Percentiles rank a stretch among this genome's conserved stretches.
Conservation (phyloP, 2,797 vertebrate species). For the Heliangelus exortis region DNA sequence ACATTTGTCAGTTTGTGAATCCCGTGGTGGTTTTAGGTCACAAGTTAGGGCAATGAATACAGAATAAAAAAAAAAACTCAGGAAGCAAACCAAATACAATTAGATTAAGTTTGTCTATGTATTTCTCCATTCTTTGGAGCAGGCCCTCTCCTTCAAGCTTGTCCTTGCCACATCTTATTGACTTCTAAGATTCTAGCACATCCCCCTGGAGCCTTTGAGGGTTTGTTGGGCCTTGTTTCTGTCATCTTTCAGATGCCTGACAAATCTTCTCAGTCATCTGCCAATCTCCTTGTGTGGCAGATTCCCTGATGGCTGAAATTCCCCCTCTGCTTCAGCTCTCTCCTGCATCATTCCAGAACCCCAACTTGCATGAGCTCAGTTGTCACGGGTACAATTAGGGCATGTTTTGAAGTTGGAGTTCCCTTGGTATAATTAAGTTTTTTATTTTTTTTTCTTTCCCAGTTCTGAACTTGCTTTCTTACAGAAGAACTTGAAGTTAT, state of each 20-base stretch:
- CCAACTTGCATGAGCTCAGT: not conserved
- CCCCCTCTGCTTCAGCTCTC: not conserved
- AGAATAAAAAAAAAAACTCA: not conserved
- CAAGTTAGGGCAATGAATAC: not conserved
- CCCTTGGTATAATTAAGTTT: not conserved
- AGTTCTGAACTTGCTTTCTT: not conserved
- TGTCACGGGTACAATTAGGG: not conserved
- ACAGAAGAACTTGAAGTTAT: not conserved
- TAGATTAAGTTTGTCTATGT: not conserved
- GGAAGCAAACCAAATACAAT: not conserved
- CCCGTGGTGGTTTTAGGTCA: not conserved
- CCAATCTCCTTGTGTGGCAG: not conserved
- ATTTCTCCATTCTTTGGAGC: not conserved
- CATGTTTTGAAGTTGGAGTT: not conserved
- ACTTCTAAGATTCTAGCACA: not conserved
- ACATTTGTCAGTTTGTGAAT: not conserved
- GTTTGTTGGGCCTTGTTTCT: not conserved
- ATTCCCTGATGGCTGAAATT: not conserved
- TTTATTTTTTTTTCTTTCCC: not conserved
- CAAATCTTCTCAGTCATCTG: not conserved
- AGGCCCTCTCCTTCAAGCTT: not conserved
- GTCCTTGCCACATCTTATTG: not conserved
- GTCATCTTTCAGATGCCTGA: not conserved
- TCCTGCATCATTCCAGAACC: not conserved
- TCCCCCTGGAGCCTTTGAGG: not conserved